phyloP scores from a whole-genome alignment of 2,888 invertebrate species.

The Pharmacophagus antenor region DNA sequence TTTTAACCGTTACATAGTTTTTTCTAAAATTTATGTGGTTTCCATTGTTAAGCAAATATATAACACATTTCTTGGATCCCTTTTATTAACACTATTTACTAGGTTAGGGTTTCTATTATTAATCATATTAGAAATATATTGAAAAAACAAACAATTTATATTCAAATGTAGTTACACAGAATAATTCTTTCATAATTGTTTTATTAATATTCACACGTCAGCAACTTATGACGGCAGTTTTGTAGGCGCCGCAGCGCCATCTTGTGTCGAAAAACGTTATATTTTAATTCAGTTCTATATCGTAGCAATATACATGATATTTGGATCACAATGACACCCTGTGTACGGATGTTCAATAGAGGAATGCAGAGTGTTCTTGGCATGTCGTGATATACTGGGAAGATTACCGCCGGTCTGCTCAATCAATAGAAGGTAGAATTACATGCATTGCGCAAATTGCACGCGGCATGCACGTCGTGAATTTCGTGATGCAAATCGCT shows the following conservation, averaged over 20 bases:
- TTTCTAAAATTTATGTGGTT: too few relatives aligned
- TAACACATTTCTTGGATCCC: too few relatives aligned
- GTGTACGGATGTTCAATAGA: constrained; percentile 17
- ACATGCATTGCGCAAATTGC: constrained; percentile 67
- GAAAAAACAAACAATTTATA: neutral
- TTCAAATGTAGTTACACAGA: neutral
- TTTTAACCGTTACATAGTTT: neutral
- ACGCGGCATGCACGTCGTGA: constrained; percentile 47
- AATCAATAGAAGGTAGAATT: constrained; percentile 28
- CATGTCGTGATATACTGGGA: constrained; percentile 59
- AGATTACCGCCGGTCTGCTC: constrained; percentile 46
- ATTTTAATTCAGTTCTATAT: constrained; percentile 31
- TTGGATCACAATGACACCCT: constrained; percentile 1
- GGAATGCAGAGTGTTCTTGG: constrained; percentile 46
- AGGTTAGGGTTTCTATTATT: too few relatives aligned
- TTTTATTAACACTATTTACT: too few relatives aligned
- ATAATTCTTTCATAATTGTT: constrained; percentile 3
- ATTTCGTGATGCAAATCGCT: constrained; percentile 55
- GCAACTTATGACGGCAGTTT: constrained; percentile 3
- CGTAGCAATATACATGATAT: constrained; percentile 23
- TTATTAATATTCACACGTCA: constrained; percentile 8
- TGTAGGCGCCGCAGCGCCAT: constrained; percentile 20
- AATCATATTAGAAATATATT: too few relatives aligned
- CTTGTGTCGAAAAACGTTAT: constrained; percentile 22
- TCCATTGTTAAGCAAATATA: too few relatives aligned